Evolutionary conservation across 2,113 vertebrate genomes (phyloP).

Genomic region (Syngnathus scovelli): DNA sequence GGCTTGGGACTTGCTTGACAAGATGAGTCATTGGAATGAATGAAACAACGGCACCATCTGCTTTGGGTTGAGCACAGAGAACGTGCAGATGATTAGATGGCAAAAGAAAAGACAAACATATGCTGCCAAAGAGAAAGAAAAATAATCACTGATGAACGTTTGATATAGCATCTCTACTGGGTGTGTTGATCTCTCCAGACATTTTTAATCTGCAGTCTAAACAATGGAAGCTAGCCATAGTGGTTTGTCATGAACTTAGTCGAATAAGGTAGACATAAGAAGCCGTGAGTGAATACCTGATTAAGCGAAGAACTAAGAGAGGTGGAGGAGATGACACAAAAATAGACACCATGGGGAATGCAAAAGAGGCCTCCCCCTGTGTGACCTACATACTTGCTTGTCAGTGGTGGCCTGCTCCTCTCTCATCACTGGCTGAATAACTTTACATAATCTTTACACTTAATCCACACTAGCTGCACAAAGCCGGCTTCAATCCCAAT

Average conservation of each 20-base stretch:
- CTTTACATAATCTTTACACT: slow-evolving; percentile 71
- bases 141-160: slow-evolving; percentile 37
- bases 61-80: slow-evolving; percentile 61
- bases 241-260: slow-evolving; percentile 8
- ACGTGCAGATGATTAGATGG: slow-evolving; percentile 42
- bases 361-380: slow-evolving; percentile 60
- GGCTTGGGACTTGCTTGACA: slow-evolving; percentile 75
- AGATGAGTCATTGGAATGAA: slow-evolving; percentile 74
- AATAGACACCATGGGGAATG: slow-evolving; percentile 59
- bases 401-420: slow-evolving; percentile 61
- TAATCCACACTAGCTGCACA: slow-evolving; percentile 34
- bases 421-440: slow-evolving; percentile 65
- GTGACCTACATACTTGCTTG: slow-evolving; percentile 71
- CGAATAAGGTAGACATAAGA: slow-evolving; percentile 44
- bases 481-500: slow-evolving; percentile 38
- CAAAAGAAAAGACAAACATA: slow-evolving; percentile 20
- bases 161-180: slow-evolving; percentile 17
- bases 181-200: slow-evolving; percentile 17
- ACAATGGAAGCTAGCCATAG: slow-evolving; percentile 17
- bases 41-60: slow-evolving; percentile 73
- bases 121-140: slow-evolving; percentile 21
- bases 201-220: slow-evolving; percentile 16
- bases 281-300: slow-evolving; percentile 51
- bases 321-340: slow-evolving; percentile 51
- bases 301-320: slow-evolving; percentile 48